A percentile compares a stretch with the other conserved stretches of the same genome.
Conservation (phyloP, 2,113 vertebrate species). For the Albula goreensis region DNA sequence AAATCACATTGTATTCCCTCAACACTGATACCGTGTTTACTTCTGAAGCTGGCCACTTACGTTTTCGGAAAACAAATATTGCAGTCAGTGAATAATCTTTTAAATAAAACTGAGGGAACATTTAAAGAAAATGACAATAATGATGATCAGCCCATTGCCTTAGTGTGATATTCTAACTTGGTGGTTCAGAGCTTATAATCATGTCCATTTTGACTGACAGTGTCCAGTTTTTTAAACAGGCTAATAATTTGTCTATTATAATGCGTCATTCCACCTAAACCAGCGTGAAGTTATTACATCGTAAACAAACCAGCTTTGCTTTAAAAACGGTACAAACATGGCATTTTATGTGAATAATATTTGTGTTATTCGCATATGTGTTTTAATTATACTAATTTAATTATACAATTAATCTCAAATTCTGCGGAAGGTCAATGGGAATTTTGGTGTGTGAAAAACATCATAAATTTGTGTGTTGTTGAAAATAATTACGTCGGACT, state of each 20-base stretch:
- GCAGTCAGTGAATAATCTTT: conserved; percentile 66
- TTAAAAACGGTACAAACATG: not conserved
- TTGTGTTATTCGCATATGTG: too few relatives aligned
- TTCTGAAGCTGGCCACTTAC: too few relatives aligned
- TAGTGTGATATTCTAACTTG: not conserved
- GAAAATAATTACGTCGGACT: too few relatives aligned
- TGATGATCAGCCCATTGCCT: conserved; percentile 38
- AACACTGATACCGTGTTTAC: too few relatives aligned
- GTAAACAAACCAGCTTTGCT: not conserved
- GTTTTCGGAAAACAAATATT: conserved; percentile 34
- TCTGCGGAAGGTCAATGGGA: not conserved
- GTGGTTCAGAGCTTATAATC: not conserved
- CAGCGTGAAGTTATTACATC: too few relatives aligned
- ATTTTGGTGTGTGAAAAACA: not conserved
- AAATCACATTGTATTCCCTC: too few relatives aligned
- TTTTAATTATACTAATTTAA: not conserved
- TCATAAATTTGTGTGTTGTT: not conserved
- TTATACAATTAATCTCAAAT: not conserved
- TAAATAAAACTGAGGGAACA: conserved; percentile 44
- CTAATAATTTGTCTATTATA: too few relatives aligned
- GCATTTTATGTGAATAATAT: too few relatives aligned
- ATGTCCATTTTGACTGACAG: too few relatives aligned
- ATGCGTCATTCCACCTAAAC: too few relatives aligned
- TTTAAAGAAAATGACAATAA: conserved; percentile 42
- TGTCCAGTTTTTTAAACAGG: too few relatives aligned